A percentile compares a stretch with the other conserved stretches of the same genome.
Evolutionary conservation across 2,797 vertebrate species (phyloP).

Genomic region (Perodicticus potto): DNA sequence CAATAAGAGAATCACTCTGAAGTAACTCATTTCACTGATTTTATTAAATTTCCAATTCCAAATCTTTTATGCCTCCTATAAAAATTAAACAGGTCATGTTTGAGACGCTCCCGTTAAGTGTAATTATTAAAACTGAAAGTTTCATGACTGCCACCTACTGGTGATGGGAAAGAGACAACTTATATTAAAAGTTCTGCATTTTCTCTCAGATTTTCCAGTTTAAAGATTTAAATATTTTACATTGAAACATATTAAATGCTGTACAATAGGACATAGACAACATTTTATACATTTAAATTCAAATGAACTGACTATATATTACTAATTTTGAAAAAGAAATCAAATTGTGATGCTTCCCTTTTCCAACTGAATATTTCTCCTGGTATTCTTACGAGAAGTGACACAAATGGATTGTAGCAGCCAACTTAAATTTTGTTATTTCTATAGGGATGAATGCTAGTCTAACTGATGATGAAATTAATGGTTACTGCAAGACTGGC

Average conservation of each 20-base stretch:
- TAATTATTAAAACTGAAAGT: constrained; percentile 71
- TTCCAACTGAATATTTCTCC: neutral
- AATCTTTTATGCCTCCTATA: constrained; percentile 54
- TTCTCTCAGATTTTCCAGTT: constrained; percentile 16
- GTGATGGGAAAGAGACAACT: constrained; percentile 64
- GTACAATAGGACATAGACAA: neutral
- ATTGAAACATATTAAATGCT: neutral
- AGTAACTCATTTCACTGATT: constrained; percentile 69
- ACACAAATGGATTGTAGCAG: neutral
- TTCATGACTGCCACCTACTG: constrained; percentile 89
- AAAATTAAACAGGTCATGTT: constrained; percentile 67
- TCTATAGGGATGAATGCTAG: neutral
- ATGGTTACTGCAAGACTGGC: neutral
- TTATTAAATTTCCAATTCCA: constrained; percentile 70
- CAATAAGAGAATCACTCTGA: constrained; percentile 61
- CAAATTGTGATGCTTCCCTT: constrained; percentile 28
- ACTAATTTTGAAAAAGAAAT: neutral
- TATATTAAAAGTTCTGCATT: constrained; percentile 44
- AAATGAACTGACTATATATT: neutral
- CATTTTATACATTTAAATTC: neutral
- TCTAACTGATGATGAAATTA: neutral
- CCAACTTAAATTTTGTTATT: neutral
- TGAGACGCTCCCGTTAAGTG: constrained; percentile 33
- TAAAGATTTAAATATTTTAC: constrained; percentile 2
- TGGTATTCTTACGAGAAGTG: neutral